Evolutionary conservation across 2,113 vertebrate species (phyloP).

Genomic region (Oenanthe melanoleuca): DNA sequence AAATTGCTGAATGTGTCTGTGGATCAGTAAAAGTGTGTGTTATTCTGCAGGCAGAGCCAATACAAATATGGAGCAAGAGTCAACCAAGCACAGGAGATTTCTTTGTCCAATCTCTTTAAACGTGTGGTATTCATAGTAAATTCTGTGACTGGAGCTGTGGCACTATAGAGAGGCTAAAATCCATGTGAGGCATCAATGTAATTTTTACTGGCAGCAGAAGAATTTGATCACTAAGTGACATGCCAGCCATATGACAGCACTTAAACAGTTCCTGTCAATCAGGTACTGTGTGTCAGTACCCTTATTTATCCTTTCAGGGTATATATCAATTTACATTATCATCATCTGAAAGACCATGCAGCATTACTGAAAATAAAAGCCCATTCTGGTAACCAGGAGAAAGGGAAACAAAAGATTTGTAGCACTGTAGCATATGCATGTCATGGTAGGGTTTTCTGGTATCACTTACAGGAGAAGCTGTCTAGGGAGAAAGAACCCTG

Average conservation of each 20-base stretch:
- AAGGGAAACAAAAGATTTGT: background rate
- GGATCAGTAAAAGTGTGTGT: background rate
- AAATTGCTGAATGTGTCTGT: background rate
- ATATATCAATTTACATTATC: conserved; percentile 53
- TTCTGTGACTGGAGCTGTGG: conserved; percentile 7
- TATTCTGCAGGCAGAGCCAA: background rate
- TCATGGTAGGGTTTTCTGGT: background rate
- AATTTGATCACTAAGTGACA: conserved; percentile 51
- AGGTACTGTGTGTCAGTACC: conserved; percentile 28
- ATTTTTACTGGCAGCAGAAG: conserved; percentile 55
- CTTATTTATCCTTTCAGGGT: conserved; percentile 47
- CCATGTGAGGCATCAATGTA: background rate
- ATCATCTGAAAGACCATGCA: background rate
- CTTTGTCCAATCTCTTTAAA: background rate
- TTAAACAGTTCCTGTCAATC: conserved; percentile 59
- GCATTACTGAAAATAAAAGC: conserved; percentile 36
- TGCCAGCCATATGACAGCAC: conserved; percentile 35
- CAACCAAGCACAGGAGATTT: background rate
- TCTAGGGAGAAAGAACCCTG: background rate
- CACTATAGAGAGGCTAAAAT: background rate
- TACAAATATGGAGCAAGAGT: background rate
- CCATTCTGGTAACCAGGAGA: background rate
- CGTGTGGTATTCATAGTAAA: background rate
- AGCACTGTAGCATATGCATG: background rate
- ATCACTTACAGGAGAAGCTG: background rate